A percentile compares a stretch with the other conserved stretches of the same genome.
Evolutionary conservation across 2,888 invertebrate species (phyloP).

Genomic region (Allophyes oxyacanthae): DNA sequence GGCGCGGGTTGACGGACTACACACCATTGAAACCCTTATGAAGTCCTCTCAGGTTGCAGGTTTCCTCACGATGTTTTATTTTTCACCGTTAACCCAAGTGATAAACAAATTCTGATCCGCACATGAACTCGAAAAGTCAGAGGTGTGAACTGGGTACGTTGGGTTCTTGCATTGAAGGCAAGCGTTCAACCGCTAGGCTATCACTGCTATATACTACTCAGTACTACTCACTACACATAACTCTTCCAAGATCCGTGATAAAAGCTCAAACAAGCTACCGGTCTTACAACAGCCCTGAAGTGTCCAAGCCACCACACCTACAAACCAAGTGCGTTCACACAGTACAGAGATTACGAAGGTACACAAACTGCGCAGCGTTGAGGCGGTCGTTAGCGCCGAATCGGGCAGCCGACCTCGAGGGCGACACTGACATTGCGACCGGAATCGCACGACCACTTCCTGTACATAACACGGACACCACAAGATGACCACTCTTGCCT

Average conservation of each 20-base stretch:
- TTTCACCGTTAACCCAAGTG: no score
- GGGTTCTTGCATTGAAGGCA: no score
- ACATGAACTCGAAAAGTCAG: no score
- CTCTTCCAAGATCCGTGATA: constrained; percentile 1
- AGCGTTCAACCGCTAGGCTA: no score
- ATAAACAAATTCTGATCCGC: no score
- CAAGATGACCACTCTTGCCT: constrained; percentile 45
- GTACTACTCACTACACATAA: no score
- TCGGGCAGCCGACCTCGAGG: constrained; percentile 71
- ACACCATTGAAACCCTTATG: no score
- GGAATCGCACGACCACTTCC: constrained; percentile 78
- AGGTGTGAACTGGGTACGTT: no score
- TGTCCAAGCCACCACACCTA: constrained; percentile 23
- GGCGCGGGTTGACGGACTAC: no score
- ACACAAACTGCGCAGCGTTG: constrained; percentile 7
- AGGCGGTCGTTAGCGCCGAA: constrained; percentile 67
- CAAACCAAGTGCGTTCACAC: constrained; percentile 19
- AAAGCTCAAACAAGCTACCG: constrained; percentile 20
- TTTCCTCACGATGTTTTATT: no score
- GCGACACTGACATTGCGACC: constrained; percentile 83
- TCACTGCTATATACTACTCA: no score
- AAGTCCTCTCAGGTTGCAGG: no score
- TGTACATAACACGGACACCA: constrained; percentile 60
- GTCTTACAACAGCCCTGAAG: constrained; percentile 38
- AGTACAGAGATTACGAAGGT: background rate